phyloP scores from a whole-genome alignment of 2,888 invertebrate species.

The Dexiosoma caninum region DNA sequence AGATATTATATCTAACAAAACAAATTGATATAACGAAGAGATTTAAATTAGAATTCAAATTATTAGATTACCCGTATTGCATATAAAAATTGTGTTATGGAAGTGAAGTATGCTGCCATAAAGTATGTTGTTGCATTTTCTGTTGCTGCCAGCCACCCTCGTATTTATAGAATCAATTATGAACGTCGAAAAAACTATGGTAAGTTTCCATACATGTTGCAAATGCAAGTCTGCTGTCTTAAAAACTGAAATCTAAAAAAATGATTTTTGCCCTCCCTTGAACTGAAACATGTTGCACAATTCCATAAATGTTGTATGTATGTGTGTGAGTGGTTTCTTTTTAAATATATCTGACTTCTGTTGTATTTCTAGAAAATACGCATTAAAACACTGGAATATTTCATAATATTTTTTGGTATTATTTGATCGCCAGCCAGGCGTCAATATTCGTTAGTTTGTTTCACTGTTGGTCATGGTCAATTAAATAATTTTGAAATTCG shows the following conservation, averaged over 20 bases:
- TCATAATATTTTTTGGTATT: slow-evolving; percentile 11
- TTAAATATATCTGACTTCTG: neutral
- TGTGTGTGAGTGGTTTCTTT: neutral
- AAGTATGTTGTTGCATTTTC: too few relatives aligned
- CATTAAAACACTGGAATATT: slow-evolving; percentile 18
- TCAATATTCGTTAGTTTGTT: slow-evolving; percentile 9
- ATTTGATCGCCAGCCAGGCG: slow-evolving; percentile 17
- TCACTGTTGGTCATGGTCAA: slow-evolving; percentile 62
- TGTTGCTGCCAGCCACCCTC: too few relatives aligned
- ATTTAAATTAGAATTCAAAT: too few relatives aligned
- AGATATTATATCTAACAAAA: too few relatives aligned
- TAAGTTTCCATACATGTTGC: slow-evolving; percentile 42
- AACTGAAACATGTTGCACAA: slow-evolving; percentile 43
- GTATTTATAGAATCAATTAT: neutral
- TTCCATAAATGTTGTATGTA: slow-evolving; percentile 21
- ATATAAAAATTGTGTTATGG: too few relatives aligned
- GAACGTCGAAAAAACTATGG: slow-evolving; percentile 15
- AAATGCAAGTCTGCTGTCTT: slow-evolving; percentile 8
- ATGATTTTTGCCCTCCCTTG: slow-evolving; percentile 42
- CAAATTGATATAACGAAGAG: too few relatives aligned
- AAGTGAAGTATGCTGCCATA: too few relatives aligned
- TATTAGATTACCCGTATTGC: too few relatives aligned
- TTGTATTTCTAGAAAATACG: slow-evolving; percentile 32
- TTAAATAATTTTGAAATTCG: slow-evolving; percentile 39
- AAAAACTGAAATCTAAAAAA: slow-evolving; percentile 6